Base-by-base conservation (phyloP, 2,888 invertebrate genomes). In the Pemphredon lugubris region DNA sequence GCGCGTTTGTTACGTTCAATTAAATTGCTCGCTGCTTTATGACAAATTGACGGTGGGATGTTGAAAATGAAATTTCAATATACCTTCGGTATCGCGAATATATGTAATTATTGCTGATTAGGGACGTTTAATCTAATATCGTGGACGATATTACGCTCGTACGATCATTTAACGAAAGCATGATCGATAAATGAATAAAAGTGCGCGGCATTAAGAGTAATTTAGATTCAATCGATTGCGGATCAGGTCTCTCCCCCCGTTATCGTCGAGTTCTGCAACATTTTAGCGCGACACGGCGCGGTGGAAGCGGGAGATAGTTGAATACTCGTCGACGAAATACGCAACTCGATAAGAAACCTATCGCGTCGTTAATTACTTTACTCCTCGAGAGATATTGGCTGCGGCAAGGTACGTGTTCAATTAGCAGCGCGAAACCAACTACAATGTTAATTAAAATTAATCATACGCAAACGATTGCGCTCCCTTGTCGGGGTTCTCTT, bases 391-490 rank as follows among this genome's bases (percentile, higher is more conserved):
- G 42, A 60, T 60, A 51, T 55, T 45, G n/a, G 32, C 26, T 23
- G 13, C 30, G 23, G 34, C 53, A 45, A 30, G 51, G 34, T 45
- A 37, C 54, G 59, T 69, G 68, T 72, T 64, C 60, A 66, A 75
- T 75, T 78, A 69, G 40, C 44, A n/a, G 14, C 39, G 9, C 14
- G 45, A 47, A 44, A 21, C 48, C 23, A 51, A 18, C 26, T 44
- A 40, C 39, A n/a, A 61, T 67, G 60, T 75, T 79, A 75, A 79
- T 78, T 61, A 70, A 60, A 32, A 45, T 61, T 50, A 50, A 39
- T 9, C 20, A 40, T 44, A 37, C 11, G 45, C 13, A 11, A 53
- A 37, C 3, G 37, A 14, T 30, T 7, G 14, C 32, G 34, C 44
- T 34, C 16, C 6, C 16, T 16, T 48, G 21, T 13, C 39, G 14